Base-by-base conservation (phyloP, 2,113 vertebrate genomes). In the Halcyon malimbica region DNA sequence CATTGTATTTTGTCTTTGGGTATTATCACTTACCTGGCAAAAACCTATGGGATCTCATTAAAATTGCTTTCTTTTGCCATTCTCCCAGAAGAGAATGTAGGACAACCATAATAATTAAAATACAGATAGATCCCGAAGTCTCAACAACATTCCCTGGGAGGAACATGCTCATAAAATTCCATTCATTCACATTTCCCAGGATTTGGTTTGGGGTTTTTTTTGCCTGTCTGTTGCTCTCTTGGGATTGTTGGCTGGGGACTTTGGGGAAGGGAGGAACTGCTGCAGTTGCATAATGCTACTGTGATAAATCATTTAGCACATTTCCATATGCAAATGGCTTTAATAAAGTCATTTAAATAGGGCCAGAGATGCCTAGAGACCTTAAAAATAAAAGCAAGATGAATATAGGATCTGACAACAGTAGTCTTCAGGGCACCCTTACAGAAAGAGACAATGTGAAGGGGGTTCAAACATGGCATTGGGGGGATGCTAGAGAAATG, bases 31-130 rank as follows among this genome's bases (percentile, higher is more conserved):
- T 91, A 79, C 75, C 83, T 74, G 39, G 68, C 63, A 86, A 83
- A 97, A 91, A 90, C 53, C 76, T 84, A 35, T 15, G 39, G 65
- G 54, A 94, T 70, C 69, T 96, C 59, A 95, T 94, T 94, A 94
- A 94, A 93, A 90, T 79, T 70, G 53, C 14, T 64, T 79, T 89
- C 37, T 91, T 92, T 56, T 94, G 50, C 57, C 50, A 28, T 93
- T 89, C 67, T 91, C 81, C 59, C 81, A 68, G 42, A 93, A 82
- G 68, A 90, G 13, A 76, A 93, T 77, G 78, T 89, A 90, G 87
- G 65, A 91, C 87, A 93, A 88, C 2, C 2, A 54, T 68, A 91
- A 82, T 96, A 96, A 95, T 96, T 95, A 95, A 89, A 91, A 86
- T 16, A 87, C 39, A 81, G 31, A 76, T 53, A 86, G 70, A 93